Base-by-base conservation (phyloP, 2,797 vertebrate genomes). In the Bradypodion ventrale region DNA sequence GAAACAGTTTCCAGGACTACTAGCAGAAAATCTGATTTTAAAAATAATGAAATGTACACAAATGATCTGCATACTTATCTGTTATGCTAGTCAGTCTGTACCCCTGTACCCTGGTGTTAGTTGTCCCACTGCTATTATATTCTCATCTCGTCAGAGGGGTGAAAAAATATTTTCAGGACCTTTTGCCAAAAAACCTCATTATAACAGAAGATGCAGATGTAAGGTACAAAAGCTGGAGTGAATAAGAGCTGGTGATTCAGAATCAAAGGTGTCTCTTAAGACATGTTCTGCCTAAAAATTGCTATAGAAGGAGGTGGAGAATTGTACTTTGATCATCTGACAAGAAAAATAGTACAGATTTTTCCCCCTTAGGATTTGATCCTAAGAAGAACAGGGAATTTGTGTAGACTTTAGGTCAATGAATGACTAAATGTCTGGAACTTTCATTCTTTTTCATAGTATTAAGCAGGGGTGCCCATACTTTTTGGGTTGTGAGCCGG, bases 1-100 rank as follows among this genome's bases (percentile, higher is more conserved):
- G 78, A 90, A 90, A 16, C 6, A 40, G 78, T 84, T 80, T 77
- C 60, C 69, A 66, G 69, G 35, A 27, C 2, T 85, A 29, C 12
- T 87, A 35, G 72, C 83, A 86, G 56, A 7, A 83, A 21, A 78
- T 52, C 73, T 66, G 44, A 37, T 32, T 75, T 74, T 78, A 25
- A 79, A 82, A 63, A 40, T 56, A 52, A 23, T 75, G 74, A 12
- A 70, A 83, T 13, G 60, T 60, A 70, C n/a, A n/a, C n/a, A n/a
- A n/a, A n/a, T n/a, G n/a, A n/a, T n/a, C n/a, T n/a, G n/a, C n/a
- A n/a, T n/a, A n/a, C n/a, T n/a, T n/a, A n/a, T n/a, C n/a, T n/a
- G n/a, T n/a, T n/a, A n/a, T n/a, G n/a, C n/a, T n/a, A n/a, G n/a
- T n/a, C n/a, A n/a, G n/a, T n/a, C n/a, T n/a, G n/a, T n/a, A n/a